Evolutionary conservation across 2,113 vertebrate genomes (phyloP).

Genomic region (Pteropus alecto): DNA sequence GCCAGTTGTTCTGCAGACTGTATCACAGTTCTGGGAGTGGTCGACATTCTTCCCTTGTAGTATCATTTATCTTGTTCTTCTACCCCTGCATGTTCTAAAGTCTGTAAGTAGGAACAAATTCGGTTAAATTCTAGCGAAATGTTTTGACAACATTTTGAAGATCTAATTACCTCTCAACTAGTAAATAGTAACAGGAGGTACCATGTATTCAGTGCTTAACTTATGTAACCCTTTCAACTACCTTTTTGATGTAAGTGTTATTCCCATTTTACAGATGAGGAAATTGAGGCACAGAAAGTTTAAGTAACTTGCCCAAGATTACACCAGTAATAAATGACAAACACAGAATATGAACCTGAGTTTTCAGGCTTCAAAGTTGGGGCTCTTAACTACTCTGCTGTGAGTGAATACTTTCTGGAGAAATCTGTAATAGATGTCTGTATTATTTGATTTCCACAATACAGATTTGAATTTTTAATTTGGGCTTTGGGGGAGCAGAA

Average conservation of each 20-base stretch:
- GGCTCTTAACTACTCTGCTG: background rate
- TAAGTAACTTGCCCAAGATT: background rate
- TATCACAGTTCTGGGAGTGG: background rate
- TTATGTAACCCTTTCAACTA: background rate
- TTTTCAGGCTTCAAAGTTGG: background rate
- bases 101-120: background rate
- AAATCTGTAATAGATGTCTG: background rate
- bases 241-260: background rate
- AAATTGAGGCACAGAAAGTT: background rate
- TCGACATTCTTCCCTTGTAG: background rate
- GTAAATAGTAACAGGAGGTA: background rate
- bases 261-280: constrained; percentile 8
- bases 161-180: background rate
- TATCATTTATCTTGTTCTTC: background rate
- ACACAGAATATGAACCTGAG: background rate
- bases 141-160: background rate
- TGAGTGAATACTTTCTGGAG: background rate
- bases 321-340: background rate
- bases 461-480: background rate
- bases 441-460: background rate
- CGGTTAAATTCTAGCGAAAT: background rate
- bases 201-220: background rate
- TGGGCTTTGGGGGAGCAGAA: background rate
- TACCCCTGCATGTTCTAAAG: background rate
- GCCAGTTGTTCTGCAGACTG: background rate